Evolutionary conservation across 2,797 vertebrate species (phyloP), one percentile per base, ranked within the genome.

Genomic region (Helarctos malayanus): DNA sequence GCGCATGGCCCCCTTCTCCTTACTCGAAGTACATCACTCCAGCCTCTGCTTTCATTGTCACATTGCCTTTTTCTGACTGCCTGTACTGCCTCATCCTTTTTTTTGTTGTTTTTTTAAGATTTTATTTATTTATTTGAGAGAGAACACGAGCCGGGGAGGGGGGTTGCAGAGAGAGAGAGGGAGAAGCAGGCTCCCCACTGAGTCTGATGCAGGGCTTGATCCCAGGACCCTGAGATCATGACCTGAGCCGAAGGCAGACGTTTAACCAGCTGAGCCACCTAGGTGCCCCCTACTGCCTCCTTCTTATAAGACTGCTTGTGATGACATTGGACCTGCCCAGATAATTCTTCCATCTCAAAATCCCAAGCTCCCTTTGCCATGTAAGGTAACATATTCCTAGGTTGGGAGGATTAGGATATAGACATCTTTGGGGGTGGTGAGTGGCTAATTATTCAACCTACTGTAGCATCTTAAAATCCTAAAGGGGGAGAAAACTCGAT

Each of bases 381-480:
- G 4, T 75, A 80, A 76, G 1, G 35, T 63, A 80, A 59, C 35
- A 54, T 68, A 61, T 57, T 47, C 56, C 32, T 76, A 41, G 16
- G 23, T 86, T 80, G 18, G 56, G 68, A 13, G 56, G 63, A 56
- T 93, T 95, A 93, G 52, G 71, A 49, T 32, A 49, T 29, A n/a
- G 27, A 38, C 47, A 41, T 68, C 19, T 76, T 90, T 32, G 10
- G 18, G 71, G 12, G 25, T 56, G 38, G 19, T 6, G 57, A 32
- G 32, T 65, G 23, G 19, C n/a, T 79, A 79, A 47, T 85, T 88
- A 83, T 73, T 90, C 54, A 88, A 21, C 41, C 27, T 93, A 56
- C 61, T 52, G 11, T 52, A 95, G 16, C 25, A 80, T 79, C 68
- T 81, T 91, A 88, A 88, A 92, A 63, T 81, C 56, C 52, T 85